Base-by-base conservation (phyloP, 2,888 invertebrate genomes). In the Dolomedes plantarius region DNA sequence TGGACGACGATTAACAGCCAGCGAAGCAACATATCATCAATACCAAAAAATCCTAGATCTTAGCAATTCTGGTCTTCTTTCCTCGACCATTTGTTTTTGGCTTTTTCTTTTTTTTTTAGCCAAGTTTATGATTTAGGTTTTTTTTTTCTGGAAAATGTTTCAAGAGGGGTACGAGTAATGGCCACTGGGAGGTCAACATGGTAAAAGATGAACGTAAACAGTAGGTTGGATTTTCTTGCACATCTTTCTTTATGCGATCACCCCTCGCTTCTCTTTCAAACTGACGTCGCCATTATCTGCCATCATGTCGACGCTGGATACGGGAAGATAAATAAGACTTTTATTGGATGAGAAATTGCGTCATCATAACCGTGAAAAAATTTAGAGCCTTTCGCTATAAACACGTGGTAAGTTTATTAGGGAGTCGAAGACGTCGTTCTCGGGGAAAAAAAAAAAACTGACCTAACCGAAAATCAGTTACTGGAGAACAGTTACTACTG, bases 341-440 rank as follows among this genome's bases (percentile, higher is more conserved):
- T 83, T 83, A 83, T 83, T 77, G 73, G 83, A 77, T 83, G 83
- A 72, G 77, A 77, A 83, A 77, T 83, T 39, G 67, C 77, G 65
- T 71, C 82, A 27, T 82, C 64, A 71, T 81, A 65, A 23, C 28
- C 56, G 16, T 56, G 56, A 56, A 56, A 56, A 56, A 16, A 6
- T 56, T 56, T 56, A 23, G 56, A 23, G 23, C 23, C 56, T 23
- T 23, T n/a, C 16, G 19, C 23, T 11, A 56, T 56, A 56, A 56
- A 56, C 56, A 56, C 56, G 23, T 5, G 23, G 56, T 5, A 23
- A 2, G 56, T 56, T 56, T 23, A 23, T 56, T 56, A 23, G 56
- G 56, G 19, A 19, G 41, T 13, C 46, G 41, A 36, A 36, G 36
- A 36, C 36, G 36, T 36, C 36, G 36, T 36, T 7, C 9, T 36